Evolutionary conservation across 1,140 invertebrate species (phyloP).

Genomic region (Trissolcus basalis): DNA sequence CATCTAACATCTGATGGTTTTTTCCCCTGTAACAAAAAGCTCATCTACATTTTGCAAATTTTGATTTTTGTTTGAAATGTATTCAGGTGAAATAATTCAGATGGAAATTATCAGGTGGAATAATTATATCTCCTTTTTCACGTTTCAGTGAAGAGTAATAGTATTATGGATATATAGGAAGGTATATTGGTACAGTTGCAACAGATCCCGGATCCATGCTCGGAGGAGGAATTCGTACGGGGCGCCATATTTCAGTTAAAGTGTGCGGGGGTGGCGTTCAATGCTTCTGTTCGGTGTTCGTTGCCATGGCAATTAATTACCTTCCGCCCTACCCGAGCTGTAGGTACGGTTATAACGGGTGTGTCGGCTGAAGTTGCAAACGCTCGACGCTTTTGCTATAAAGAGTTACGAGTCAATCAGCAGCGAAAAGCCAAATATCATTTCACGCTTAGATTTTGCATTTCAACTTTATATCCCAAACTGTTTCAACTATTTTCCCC

Average conservation of each 20-base stretch:
- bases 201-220: slow-evolving; percentile 52
- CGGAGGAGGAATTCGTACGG: slow-evolving; percentile 67
- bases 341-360: slow-evolving; percentile 72
- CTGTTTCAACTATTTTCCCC: slow-evolving; percentile 15
- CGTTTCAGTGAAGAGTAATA: slow-evolving; percentile 26
- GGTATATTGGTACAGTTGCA: slow-evolving; percentile 59
- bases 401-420: slow-evolving; percentile 60
- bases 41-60: too few relatives aligned
- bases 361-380: slow-evolving; percentile 61
- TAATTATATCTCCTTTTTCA: neutral
- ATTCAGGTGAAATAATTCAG: too few relatives aligned
- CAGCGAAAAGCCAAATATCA: slow-evolving; percentile 44
- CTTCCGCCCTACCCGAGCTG: slow-evolving; percentile 71
- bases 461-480: slow-evolving; percentile 18
- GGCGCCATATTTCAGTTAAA: slow-evolving; percentile 74
- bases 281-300: slow-evolving; percentile 70
- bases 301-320: slow-evolving; percentile 78
- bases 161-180: slow-evolving; percentile 55
- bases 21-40: too few relatives aligned
- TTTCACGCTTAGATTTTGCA: slow-evolving; percentile 38
- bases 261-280: slow-evolving; percentile 71
- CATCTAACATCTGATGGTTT: too few relatives aligned
- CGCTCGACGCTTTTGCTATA: slow-evolving; percentile 45
- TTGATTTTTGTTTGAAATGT: neutral
- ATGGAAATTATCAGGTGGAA: neutral